A percentile compares a stretch with the other conserved stretches of the same genome.
phyloP scores from a whole-genome alignment of 2,113 vertebrate species.

The Tiliqua scincoides region DNA sequence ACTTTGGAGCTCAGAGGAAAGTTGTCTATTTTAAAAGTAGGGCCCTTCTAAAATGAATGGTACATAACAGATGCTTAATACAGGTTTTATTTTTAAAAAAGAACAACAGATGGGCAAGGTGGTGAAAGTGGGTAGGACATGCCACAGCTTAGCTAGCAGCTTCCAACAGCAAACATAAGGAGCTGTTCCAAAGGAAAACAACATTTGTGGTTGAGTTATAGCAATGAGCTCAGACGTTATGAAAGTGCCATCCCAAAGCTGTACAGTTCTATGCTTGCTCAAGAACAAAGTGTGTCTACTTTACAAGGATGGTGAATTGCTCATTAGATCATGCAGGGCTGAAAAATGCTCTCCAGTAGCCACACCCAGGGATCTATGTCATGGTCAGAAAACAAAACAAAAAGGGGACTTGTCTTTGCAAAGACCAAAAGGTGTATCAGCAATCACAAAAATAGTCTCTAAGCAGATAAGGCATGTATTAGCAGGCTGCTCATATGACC shows the following conservation, averaged over 20 bases:
- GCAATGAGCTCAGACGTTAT: background rate
- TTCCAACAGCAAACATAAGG: constrained; percentile 18
- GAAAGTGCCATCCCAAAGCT: background rate
- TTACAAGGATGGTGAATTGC: background rate
- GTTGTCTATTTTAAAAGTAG: background rate
- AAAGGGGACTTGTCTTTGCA: background rate
- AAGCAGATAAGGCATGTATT: constrained; percentile 29
- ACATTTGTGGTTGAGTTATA: constrained; percentile 1
- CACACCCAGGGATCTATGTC: background rate
- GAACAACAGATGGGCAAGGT: background rate
- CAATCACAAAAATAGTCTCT: background rate
- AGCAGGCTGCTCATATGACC: constrained; percentile 42
- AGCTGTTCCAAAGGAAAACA: constrained; percentile 19
- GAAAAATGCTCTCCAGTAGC: background rate
- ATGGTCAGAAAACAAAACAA: constrained; percentile 5
- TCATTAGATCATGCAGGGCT: background rate
- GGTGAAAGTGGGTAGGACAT: background rate
- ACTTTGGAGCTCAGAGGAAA: background rate
- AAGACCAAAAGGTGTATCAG: background rate
- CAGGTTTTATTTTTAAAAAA: constrained; percentile 11
- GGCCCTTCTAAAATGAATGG: background rate
- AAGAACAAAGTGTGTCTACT: background rate
- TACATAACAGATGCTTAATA: constrained; percentile 24
- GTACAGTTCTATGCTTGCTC: background rate
- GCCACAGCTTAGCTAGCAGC: background rate